Percentiles rank a stretch among this genome's conserved stretches.
phyloP scores from a whole-genome alignment of 1,140 invertebrate species.

The Phymastichus coffea region DNA sequence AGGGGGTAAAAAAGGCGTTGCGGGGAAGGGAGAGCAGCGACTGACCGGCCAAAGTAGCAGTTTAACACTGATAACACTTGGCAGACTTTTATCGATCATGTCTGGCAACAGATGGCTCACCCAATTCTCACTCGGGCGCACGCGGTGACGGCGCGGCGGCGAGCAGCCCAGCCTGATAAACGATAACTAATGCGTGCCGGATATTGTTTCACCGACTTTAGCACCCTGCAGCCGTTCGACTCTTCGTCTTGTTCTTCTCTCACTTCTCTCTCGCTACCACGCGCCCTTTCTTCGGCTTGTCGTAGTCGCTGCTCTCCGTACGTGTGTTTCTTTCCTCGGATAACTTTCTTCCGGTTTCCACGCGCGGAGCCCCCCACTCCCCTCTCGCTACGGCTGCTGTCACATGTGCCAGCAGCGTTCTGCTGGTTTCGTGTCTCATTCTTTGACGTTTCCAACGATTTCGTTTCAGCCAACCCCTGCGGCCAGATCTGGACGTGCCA shows the following conservation, averaged over 20 bases:
- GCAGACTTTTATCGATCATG: constrained; percentile 56
- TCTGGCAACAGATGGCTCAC: constrained; percentile 55
- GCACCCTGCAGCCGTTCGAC: neutral
- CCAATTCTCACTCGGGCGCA: constrained; percentile 32
- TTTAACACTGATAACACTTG: constrained; percentile 54
- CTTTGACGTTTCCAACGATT: constrained; percentile 1
- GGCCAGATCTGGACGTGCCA: no score
- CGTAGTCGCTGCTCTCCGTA: neutral
- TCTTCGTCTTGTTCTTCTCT: constrained; percentile 10
- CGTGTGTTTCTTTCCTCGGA: constrained; percentile 18
- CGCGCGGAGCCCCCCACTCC: constrained; percentile 6
- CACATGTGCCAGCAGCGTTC: neutral
- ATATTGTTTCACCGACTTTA: constrained; percentile 36
- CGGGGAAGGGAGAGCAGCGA: neutral
- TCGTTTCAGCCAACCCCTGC: neutral
- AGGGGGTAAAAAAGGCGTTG: neutral
- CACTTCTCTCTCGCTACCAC: neutral
- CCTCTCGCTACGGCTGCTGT: neutral
- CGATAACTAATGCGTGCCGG: constrained; percentile 37
- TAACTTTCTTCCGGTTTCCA: constrained; percentile 28
- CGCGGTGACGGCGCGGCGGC: neutral
- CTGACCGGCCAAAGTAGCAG: constrained; percentile 34
- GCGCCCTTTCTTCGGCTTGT: constrained; percentile 1
- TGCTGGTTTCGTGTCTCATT: constrained; percentile 5
- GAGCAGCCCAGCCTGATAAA: constrained; percentile 30